Evolutionary conservation across 2,888 invertebrate species (phyloP), one percentile per base, ranked within the genome.

Genomic region (Germaria angustata): DNA sequence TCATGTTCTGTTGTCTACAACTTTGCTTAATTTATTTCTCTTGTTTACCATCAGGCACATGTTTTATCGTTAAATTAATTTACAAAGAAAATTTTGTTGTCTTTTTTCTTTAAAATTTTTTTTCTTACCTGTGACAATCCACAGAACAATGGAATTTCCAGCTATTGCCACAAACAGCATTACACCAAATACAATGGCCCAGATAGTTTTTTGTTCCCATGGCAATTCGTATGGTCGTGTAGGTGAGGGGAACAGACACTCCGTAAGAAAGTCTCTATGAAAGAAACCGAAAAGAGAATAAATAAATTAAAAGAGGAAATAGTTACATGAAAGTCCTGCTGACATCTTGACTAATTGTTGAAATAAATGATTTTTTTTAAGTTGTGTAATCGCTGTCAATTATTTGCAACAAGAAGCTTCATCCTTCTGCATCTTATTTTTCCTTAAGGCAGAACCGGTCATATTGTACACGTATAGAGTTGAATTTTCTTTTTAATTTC

Each of bases 111-210:
- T 24, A n/a, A 28, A 3, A 6, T n/a, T 24, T 5, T 72, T 49
- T 34, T 59, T 63, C 93, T 92, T 91, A 95, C 96, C 96, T 86
- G 94, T 93, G 9, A 98, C 97, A 86, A 98, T 98, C 98, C 98
- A 98, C 86, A 98, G 96, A 63, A 98, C 98, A 82, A 97, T 96
- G 49, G 95, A 93, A 88, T 98, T 98, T 22, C 98, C 98, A 0
- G 95, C 95, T 53, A 96, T 95, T 0, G 97, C 96, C 2, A 95
- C 93, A 8, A 95, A 91, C 49, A 97, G 92, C 95, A 97, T 97
- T 24, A 94, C 91, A 0, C 94, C 93, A 87, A 96, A 97, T 15
- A 96, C 92, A 11, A 94, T 92, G 53, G 95, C 94, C 95, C 96
- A 97, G 55, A 94, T 93, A 69, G 95, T 92, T 87, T 94, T 91